A percentile compares a stretch with the other conserved stretches of the same genome.
phyloP scores from a whole-genome alignment of 2,797 vertebrate species.

The Myotis vivesi region DNA sequence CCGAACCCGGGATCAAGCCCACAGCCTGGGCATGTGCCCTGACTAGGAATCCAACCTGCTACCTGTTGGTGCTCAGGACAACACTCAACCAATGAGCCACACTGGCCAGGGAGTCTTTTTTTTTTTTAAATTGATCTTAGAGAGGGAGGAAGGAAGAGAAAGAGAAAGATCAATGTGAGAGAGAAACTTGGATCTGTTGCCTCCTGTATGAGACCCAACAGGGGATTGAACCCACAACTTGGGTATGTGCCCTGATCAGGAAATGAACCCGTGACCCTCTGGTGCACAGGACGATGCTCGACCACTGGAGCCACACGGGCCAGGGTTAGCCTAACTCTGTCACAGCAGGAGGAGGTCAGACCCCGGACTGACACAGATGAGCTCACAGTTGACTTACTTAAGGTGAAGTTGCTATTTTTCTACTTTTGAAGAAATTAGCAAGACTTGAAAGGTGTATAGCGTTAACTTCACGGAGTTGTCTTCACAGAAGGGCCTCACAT shows the following conservation, averaged over 20 bases:
- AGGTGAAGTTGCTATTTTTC: neutral
- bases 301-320: neutral
- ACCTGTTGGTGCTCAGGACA: neutral
- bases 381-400: neutral
- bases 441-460: neutral
- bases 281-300: neutral
- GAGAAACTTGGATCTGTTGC: neutral
- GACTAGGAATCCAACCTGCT: neutral
- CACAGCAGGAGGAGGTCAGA: neutral
- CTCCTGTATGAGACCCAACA: neutral
- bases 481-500: neutral
- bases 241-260: no score
- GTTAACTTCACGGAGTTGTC: neutral
- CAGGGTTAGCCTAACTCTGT: neutral
- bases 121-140: neutral
- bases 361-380: neutral
- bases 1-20: neutral
- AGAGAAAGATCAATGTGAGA: neutral
- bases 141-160: neutral
- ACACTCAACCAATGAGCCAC: neutral
- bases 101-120: neutral
- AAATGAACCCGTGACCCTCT: neutral
- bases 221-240: neutral
- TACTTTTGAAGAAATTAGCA: neutral
- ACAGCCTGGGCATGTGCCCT: neutral